A percentile compares a stretch with the other conserved stretches of the same genome.
Conservation (phyloP, 2,797 vertebrate species). For the Simalia tracyae region DNA sequence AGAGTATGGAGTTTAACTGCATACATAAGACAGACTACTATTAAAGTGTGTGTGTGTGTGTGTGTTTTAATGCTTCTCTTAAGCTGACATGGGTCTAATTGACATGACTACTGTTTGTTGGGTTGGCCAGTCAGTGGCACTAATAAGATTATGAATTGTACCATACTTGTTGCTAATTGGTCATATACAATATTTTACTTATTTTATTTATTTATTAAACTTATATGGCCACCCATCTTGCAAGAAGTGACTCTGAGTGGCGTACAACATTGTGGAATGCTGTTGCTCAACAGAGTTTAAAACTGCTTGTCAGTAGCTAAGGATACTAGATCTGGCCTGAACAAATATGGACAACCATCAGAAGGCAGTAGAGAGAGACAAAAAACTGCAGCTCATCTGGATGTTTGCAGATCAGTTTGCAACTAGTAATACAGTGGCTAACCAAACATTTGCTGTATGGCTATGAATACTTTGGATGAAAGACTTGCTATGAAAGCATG, state of each 20-base stretch:
- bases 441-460: not conserved
- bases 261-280: not conserved
- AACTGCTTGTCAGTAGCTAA: not conserved
- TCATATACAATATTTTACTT: not conserved
- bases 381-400: not conserved
- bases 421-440: not conserved
- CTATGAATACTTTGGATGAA: not conserved
- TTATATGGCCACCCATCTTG: too few species aligned
- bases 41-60: not conserved
- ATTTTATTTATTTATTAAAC: too few species aligned
- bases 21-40: not conserved
- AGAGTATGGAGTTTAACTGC: not conserved
- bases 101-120: not conserved
- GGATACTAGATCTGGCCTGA: not conserved
- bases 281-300: not conserved
- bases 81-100: not conserved
- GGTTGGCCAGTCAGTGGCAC: not conserved
- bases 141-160: not conserved
- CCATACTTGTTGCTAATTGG: not conserved
- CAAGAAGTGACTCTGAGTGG: too few species aligned
- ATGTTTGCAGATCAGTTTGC: not conserved
- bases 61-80: not conserved
- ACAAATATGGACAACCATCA: not conserved
- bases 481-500: not conserved
- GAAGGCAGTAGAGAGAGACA: not conserved